Percentiles rank a stretch among this genome's conserved stretches.
phyloP scores from a whole-genome alignment of 2,888 invertebrate genomes.

The Andrena flavipes region DNA sequence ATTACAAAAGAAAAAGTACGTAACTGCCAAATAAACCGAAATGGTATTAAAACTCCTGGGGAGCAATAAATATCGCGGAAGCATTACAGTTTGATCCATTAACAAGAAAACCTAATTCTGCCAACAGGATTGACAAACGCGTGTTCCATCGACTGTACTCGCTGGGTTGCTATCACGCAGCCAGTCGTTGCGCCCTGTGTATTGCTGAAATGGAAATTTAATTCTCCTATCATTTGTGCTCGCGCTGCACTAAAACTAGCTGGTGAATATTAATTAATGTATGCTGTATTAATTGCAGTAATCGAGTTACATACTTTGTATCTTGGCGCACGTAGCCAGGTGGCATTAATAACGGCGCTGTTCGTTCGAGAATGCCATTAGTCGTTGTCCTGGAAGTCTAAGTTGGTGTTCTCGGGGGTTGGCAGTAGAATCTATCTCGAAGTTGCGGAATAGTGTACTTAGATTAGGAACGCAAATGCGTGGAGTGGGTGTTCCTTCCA shows the following conservation, averaged over 20 bases:
- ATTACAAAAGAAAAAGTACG: too few relatives aligned
- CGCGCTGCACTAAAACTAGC: slow-evolving; percentile 5
- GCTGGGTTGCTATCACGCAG: neutral
- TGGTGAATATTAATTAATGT: neutral
- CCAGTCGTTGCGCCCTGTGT: neutral
- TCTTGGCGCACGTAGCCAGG: slow-evolving; percentile 26
- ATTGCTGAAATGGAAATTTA: neutral
- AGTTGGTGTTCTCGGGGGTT: slow-evolving; percentile 41
- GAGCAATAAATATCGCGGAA: too few relatives aligned
- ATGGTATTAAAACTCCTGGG: too few relatives aligned
- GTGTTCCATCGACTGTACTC: neutral
- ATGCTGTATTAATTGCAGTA: slow-evolving; percentile 22
- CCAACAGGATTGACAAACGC: too few relatives aligned
- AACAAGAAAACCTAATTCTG: too few relatives aligned
- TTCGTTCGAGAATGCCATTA: slow-evolving; percentile 61
- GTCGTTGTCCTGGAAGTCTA: slow-evolving; percentile 53
- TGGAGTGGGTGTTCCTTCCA: slow-evolving; percentile 53
- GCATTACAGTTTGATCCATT: too few relatives aligned
- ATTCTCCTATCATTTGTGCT: neutral
- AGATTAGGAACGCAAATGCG: slow-evolving; percentile 63
- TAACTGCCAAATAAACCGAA: too few relatives aligned
- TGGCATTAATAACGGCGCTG: slow-evolving; percentile 59
- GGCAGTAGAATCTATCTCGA: slow-evolving; percentile 48
- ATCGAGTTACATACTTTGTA: slow-evolving; percentile 52
- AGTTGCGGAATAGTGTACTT: slow-evolving; percentile 54